These are phyloP conservation scores for Hydrochoerus hydrochaeris DNA, from an alignment of 2,113 vertebrate genomes.

Conservation along the genomic window DNA sequence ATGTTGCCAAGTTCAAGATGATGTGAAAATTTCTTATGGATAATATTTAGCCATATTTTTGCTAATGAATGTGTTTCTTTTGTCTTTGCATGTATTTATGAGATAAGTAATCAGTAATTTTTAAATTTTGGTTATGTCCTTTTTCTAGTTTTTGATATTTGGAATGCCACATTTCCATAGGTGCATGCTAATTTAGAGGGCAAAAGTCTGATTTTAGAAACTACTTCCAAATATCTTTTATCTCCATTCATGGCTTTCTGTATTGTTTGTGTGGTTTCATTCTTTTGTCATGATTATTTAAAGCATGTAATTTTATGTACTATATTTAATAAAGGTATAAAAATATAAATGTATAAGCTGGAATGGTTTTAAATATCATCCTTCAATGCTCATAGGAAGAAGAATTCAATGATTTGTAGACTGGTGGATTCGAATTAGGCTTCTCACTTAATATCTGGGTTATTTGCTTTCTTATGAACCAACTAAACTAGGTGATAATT, in stretches of 20 bases:
- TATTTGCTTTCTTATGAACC: constrained; percentile 18
- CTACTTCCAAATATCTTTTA: neutral
- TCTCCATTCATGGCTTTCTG: neutral
- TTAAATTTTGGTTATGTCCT: neutral
- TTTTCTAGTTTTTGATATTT: constrained; percentile 25
- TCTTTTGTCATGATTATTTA: neutral
- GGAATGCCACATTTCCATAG: neutral
- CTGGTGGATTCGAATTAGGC: neutral
- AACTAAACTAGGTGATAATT: constrained; percentile 42
- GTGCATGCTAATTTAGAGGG: neutral
- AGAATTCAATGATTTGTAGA: neutral
- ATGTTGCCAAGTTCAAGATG: neutral
- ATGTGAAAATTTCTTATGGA: neutral
- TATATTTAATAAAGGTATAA: neutral
- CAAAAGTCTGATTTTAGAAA: constrained; percentile 24
- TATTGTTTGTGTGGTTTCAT: neutral
- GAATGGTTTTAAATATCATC: constrained; percentile 35
- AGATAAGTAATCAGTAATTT: constrained; percentile 13
- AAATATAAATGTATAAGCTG: neutral
- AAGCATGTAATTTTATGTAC: neutral
- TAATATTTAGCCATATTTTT: neutral
- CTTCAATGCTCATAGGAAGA: neutral
- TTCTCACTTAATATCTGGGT: neutral
- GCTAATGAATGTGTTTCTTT: neutral
- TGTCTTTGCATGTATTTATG: neutral